Percentiles rank a stretch among this genome's conserved stretches.
These are phyloP conservation scores for Drepana falcataria DNA, from an alignment of 2,888 invertebrate species.

Conservation along the genomic window DNA sequence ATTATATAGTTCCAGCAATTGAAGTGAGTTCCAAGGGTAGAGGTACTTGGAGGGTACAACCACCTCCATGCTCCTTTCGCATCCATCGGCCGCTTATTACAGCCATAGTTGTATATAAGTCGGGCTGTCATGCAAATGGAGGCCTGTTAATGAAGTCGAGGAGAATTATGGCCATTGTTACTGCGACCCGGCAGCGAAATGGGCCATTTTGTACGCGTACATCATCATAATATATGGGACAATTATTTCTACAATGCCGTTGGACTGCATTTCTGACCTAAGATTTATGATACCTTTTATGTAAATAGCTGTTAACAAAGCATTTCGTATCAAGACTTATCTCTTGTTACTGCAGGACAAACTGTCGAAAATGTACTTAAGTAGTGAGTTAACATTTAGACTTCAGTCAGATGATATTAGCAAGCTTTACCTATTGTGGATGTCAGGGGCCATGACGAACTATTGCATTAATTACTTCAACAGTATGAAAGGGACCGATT, in stretches of 20 bases:
- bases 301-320: conserved; percentile 21
- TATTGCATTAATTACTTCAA: too few species aligned
- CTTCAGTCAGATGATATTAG: too few species aligned
- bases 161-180: conserved; percentile 77
- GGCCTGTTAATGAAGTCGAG: conserved; percentile 76
- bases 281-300: conserved; percentile 34
- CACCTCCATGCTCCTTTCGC: conserved; percentile 46
- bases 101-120: conserved; percentile 53
- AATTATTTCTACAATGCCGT: conserved; percentile 59
- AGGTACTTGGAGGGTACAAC: conserved; percentile 37
- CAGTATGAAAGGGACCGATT: too few species aligned
- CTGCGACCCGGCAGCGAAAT: conserved; percentile 67
- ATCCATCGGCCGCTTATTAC: conserved; percentile 50
- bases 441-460: too few species aligned
- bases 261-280: conserved; percentile 53
- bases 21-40: conserved; percentile 18
- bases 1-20: conserved; percentile 4
- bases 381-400: too few species aligned
- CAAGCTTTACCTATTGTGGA: too few species aligned
- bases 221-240: conserved; percentile 72
- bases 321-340: not conserved
- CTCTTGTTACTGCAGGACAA: too few species aligned
- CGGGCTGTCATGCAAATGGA: conserved; percentile 75
- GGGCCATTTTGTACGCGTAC: conserved; percentile 70
- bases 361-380: too few species aligned